Evolutionary conservation across 2,113 vertebrate species (phyloP), one percentile per base, ranked within the genome.

Genomic region (Emydura subglobosa): DNA sequence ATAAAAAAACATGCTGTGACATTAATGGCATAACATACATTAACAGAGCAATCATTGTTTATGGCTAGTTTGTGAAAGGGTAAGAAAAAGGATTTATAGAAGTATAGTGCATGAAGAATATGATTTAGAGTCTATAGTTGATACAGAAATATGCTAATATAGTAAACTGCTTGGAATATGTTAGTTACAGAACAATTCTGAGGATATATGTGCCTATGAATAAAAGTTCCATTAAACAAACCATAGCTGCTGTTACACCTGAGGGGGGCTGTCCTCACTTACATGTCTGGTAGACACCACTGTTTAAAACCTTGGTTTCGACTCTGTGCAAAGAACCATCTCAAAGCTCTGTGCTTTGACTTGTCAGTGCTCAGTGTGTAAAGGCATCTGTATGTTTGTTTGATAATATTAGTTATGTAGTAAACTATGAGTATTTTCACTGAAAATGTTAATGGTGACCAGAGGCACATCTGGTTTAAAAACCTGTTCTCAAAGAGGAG

Each of bases 211-310:
- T 82, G 42, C 74, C 74, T 76, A 39, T 9, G 65, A 76, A 31
- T 94, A 91, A 78, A 61, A 42, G 34, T 87, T 91, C 34, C 44
- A 86, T 27, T 54, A 89, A 92, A 91, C n/a, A 89, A 95, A 76
- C 79, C 1, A 7, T 34, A 82, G 49, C 82, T 94, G 94, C 59
- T 93, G 31, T 90, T 87, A 5, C 51, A 55, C 86, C 55, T 51
- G 93, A 44, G 78, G 87, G 17, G 4, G 14, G 65, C 39, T 68
- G 94, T 93, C 90, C 72, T 95, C 7, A 57, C 12, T 53, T 47
- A 29, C 24, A 14, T 27, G 42, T 76, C 25, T 14, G 42, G 42
- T 13, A 50, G 47, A 90, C 21, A 91, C 86, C 91, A 84, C 78
- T 86, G 85, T n/a, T 39, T 39, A 90, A 96, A 94, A 94, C 57